Conservation (phyloP, 1,140 invertebrate species). For the Octopus bimaculoides region DNA sequence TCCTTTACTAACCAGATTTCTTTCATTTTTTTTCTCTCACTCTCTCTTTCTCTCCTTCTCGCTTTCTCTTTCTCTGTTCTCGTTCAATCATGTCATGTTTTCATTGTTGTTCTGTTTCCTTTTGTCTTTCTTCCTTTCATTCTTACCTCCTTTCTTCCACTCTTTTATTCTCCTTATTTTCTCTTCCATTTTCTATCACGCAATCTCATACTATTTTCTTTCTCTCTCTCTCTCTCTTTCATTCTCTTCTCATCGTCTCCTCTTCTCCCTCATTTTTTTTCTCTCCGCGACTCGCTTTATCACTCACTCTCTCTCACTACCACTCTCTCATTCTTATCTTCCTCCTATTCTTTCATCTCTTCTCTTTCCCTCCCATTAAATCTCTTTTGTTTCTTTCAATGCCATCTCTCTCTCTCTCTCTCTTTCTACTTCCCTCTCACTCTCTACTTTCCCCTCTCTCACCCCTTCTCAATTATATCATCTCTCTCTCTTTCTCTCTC, state of each 20-base stretch:
- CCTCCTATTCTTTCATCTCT: not conserved
- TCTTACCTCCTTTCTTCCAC: not conserved
- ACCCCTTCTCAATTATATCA: too few relatives aligned
- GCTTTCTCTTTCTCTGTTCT: not conserved
- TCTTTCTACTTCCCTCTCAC: not conserved
- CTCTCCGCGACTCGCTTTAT: not conserved
- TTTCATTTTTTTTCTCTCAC: not conserved
- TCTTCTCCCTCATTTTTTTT: not conserved
- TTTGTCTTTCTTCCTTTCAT: not conserved
- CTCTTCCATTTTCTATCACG: not conserved
- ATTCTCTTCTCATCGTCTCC: not conserved
- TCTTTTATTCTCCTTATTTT: not conserved
- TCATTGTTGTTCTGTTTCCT: not conserved
- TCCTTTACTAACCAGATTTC: not conserved
- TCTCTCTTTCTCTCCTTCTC: not conserved
- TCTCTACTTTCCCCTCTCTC: not conserved
- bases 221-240: not conserved
- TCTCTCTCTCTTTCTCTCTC: too few relatives aligned
- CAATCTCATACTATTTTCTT: not conserved
- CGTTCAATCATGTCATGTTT: not conserved
- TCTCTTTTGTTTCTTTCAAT: not conserved
- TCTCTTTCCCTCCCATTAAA: not conserved
- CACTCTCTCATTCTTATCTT: not conserved
- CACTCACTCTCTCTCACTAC: not conserved
- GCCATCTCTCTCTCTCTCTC: not conserved